Percentiles rank a stretch among this genome's conserved stretches.
These are phyloP conservation scores for Glandiceps talaboti DNA, from an alignment of 53 echinoderm and acorn worm genomes.

Conservation along the genomic window DNA sequence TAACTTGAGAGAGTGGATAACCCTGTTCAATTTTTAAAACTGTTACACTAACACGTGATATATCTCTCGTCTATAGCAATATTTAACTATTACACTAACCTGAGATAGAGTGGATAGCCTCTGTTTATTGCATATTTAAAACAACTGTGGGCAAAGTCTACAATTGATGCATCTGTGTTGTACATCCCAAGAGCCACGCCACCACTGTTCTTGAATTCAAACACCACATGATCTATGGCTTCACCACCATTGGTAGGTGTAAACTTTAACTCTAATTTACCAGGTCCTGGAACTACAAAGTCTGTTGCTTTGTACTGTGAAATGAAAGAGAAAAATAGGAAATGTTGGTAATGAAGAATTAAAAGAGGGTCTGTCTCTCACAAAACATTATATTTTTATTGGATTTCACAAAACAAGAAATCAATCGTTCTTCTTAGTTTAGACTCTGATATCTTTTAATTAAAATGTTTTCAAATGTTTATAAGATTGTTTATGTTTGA, in stretches of 20 bases:
- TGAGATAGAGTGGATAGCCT: constrained; percentile 59
- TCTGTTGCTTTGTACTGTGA: constrained; percentile 87
- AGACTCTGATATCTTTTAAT: no score
- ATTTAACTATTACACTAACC: no score
- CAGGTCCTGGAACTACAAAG: constrained; percentile 77
- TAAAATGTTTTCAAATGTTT: no score
- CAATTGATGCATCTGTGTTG: constrained; percentile 84
- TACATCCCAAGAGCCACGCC: constrained; percentile 98
- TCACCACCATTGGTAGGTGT: constrained; percentile 60
- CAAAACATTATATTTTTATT: no score
- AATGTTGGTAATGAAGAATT: background rate
- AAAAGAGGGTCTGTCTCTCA: no score
- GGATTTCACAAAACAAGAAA: no score
- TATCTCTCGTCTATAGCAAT: no score
- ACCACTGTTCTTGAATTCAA: constrained; percentile 71
- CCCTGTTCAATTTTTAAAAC: no score
- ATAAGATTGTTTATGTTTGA: no score
- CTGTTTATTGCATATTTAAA: constrained; percentile 63
- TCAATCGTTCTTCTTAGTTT: no score
- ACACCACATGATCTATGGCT: constrained; percentile 43
- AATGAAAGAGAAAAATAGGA: background rate
- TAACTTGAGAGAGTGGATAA: no score
- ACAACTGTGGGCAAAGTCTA: constrained; percentile 62
- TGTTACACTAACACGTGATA: no score
- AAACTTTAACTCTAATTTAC: constrained; percentile 69